A percentile compares a stretch with the other conserved stretches of the same genome.
Conservation (phyloP, 2,888 invertebrate genomes). For the Drepana falcataria region DNA sequence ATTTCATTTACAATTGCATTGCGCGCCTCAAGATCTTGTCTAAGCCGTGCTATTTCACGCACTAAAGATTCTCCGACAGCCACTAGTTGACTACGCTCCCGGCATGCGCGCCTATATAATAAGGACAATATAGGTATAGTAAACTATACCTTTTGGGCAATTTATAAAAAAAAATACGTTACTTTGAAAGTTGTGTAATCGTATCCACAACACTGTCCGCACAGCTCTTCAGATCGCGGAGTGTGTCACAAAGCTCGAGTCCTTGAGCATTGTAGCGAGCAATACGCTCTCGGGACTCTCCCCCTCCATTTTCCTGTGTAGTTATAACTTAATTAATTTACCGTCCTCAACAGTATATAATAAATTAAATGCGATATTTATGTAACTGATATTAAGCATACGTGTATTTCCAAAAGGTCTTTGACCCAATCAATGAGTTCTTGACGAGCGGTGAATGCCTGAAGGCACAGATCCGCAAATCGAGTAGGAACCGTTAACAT, state of each 20-base stretch:
- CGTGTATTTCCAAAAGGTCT: slow-evolving; percentile 45
- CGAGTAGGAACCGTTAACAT: slow-evolving; percentile 46
- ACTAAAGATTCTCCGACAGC: slow-evolving; percentile 60
- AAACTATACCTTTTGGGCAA: too few relatives aligned
- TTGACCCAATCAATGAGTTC: slow-evolving; percentile 70
- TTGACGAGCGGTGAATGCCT: slow-evolving; percentile 61
- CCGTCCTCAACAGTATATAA: not conserved
- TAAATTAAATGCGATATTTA: too few relatives aligned
- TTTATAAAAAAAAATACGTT: slow-evolving; percentile 7
- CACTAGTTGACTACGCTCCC: slow-evolving; percentile 50
- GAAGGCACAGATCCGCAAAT: slow-evolving; percentile 62
- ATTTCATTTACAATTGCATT: slow-evolving; percentile 31
- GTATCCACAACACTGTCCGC: slow-evolving; percentile 50
- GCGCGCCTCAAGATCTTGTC: slow-evolving; percentile 48
- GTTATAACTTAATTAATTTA: slow-evolving; percentile 6
- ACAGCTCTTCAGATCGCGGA: slow-evolving; percentile 48
- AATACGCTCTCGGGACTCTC: slow-evolving; percentile 48
- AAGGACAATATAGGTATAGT: not conserved
- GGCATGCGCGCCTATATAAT: slow-evolving; percentile 43
- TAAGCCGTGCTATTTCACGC: slow-evolving; percentile 54
- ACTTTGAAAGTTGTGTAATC: slow-evolving; percentile 56
- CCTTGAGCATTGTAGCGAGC: slow-evolving; percentile 55
- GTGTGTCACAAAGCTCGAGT: slow-evolving; percentile 52
- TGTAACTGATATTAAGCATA: slow-evolving; percentile 18
- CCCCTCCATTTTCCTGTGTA: slow-evolving; percentile 26